Conservation (phyloP, 2,888 invertebrate genomes). For the Ennomos erosarius region DNA sequence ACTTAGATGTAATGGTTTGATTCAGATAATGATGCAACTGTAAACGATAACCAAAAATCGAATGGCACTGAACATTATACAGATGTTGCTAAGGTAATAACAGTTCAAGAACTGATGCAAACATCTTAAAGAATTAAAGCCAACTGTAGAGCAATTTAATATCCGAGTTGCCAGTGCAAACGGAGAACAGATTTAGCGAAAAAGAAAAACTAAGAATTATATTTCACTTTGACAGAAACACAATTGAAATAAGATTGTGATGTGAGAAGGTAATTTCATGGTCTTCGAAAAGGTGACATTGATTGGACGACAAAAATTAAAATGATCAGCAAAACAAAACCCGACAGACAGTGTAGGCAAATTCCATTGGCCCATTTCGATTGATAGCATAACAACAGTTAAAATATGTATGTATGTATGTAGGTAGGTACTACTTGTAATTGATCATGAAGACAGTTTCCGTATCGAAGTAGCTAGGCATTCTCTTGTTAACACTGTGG, state of each 20-base stretch:
- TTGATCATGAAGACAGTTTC: constrained; percentile 56
- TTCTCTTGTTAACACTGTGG: constrained; percentile 51
- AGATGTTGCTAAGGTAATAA: constrained; percentile 39
- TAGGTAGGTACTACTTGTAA: constrained; percentile 30
- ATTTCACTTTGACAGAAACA: no score
- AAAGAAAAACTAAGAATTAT: no score
- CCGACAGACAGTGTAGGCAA: constrained; percentile 46
- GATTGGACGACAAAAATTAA: constrained; percentile 15
- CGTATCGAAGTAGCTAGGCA: constrained; percentile 51
- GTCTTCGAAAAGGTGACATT: constrained; percentile 9
- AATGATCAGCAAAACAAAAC: constrained; percentile 40
- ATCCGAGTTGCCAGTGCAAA: no score
- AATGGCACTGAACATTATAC: constrained; percentile 45
- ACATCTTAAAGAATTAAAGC: constrained; percentile 27
- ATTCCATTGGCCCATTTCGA: constrained; percentile 61
- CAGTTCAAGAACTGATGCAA: constrained; percentile 35
- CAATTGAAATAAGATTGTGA: not conserved
- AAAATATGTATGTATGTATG: no score
- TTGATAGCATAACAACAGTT: constrained; percentile 49
- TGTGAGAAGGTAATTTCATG: not conserved
- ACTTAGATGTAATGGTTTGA: constrained; percentile 50
- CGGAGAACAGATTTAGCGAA: no score
- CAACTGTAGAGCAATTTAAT: constrained; percentile 15
- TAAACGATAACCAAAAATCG: constrained; percentile 43
- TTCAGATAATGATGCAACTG: constrained; percentile 50